Evolutionary conservation across 2,888 invertebrate species (phyloP).

Genomic region (Andrena trimmerana): DNA sequence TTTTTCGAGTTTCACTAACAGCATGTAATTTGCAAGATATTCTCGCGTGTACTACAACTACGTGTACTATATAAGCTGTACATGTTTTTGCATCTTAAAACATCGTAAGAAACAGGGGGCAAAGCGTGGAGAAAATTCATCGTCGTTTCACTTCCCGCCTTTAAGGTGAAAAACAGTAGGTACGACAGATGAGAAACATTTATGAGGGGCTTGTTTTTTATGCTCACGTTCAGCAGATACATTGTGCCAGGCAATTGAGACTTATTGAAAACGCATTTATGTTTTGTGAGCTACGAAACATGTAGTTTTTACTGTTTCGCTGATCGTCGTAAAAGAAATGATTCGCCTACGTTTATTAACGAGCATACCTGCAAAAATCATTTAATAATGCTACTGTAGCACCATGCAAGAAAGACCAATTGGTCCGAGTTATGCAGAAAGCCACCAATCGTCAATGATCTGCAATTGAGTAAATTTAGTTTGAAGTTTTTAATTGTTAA

Average conservation of each 20-base stretch:
- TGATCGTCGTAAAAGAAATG: conserved; percentile 1
- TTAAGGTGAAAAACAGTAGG: conserved; percentile 23
- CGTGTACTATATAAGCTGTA: not conserved
- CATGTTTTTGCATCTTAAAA: conserved; percentile 19
- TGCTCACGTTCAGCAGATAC: not conserved
- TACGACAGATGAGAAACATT: conserved; percentile 40
- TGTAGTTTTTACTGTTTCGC: conserved; percentile 3
- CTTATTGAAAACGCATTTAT: conserved; percentile 39
- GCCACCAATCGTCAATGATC: too few relatives aligned
- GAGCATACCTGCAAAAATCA: not conserved
- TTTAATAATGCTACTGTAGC: not conserved
- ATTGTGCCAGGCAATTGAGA: conserved; percentile 12
- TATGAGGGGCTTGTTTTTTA: conserved; percentile 33
- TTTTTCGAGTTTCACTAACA: conserved; percentile 9
- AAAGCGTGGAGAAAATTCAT: conserved; percentile 43
- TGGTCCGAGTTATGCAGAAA: not conserved
- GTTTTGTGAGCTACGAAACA: not conserved
- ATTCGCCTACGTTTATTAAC: conserved; percentile 20
- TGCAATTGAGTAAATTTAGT: too few relatives aligned
- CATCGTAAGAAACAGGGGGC: conserved; percentile 31
- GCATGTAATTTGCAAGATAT: conserved; percentile 9
- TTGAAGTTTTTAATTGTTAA: too few relatives aligned
- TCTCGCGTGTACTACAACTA: conserved; percentile 6
- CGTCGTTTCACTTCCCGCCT: conserved; percentile 47
- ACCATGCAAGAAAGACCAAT: not conserved